Evolutionary conservation across 2,797 vertebrate species (phyloP).

Genomic region (Eleutherodactylus coqui): DNA sequence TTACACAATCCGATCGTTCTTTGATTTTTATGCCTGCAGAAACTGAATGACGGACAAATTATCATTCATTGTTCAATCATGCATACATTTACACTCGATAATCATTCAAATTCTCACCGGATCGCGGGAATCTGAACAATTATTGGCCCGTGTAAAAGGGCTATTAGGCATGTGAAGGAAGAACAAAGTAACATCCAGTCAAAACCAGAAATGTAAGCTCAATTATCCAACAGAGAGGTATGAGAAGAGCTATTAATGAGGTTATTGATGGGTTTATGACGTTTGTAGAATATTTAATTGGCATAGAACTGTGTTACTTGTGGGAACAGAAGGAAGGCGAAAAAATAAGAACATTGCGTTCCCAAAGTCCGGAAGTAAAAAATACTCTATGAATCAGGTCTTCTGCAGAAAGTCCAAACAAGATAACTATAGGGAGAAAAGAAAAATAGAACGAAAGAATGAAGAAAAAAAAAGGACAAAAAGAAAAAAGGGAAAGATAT

Average conservation of each 20-base stretch:
- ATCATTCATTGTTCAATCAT: no score
- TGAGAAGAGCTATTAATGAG: not conserved
- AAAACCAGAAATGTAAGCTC: not conserved
- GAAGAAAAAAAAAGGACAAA: no score
- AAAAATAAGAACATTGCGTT: constrained; percentile 47
- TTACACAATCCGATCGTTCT: no score
- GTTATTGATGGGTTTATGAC: constrained; percentile 24
- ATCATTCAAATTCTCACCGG: no score
- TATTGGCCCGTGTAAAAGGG: no score
- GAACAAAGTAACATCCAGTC: not conserved
- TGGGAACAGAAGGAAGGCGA: constrained; percentile 31
- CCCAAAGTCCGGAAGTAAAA: constrained; percentile 43
- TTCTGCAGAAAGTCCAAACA: not conserved
- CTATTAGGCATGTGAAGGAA: not conserved
- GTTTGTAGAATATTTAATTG: constrained; percentile 22
- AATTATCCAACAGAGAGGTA: not conserved
- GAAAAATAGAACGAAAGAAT: not conserved
- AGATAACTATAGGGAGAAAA: not conserved
- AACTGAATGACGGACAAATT: no score
- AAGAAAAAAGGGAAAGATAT: no score
- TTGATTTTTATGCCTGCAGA: no score
- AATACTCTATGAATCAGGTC: constrained; percentile 40
- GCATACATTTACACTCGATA: no score
- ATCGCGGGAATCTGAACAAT: no score
- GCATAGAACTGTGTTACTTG: constrained; percentile 14